A percentile compares a stretch with the other conserved stretches of the same genome.
phyloP scores from a whole-genome alignment of 2,797 vertebrate species.

The Knipowitschia caucasica region DNA sequence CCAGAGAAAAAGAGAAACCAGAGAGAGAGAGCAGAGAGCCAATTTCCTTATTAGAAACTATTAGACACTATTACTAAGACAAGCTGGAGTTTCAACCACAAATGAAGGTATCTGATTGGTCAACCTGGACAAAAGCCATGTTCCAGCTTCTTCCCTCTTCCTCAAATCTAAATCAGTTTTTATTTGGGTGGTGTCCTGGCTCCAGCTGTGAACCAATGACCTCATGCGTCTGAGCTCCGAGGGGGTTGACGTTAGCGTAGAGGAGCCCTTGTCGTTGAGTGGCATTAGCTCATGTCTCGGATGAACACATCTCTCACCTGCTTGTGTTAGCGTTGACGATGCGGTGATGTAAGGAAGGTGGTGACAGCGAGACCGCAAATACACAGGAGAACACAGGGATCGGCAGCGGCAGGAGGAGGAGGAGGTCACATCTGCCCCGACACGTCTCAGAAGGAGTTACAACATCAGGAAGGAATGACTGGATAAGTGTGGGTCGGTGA shows the following conservation, averaged over 20 bases:
- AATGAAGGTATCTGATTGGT: too few species aligned
- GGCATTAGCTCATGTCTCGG: neutral
- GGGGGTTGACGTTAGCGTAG: neutral
- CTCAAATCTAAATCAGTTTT: too few species aligned
- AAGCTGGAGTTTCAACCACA: too few species aligned
- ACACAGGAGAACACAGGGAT: neutral
- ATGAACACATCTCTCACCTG: constrained; percentile 1
- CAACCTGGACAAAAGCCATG: too few species aligned
- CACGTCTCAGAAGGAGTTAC: neutral
- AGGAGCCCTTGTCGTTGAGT: neutral
- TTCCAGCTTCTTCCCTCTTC: too few species aligned
- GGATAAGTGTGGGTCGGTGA: neutral
- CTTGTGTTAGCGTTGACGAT: neutral
- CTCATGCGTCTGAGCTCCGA: too few species aligned
- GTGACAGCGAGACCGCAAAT: neutral
- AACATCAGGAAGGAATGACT: neutral
- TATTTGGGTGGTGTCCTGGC: too few species aligned
- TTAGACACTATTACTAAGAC: too few species aligned
- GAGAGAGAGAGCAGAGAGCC: too few species aligned
- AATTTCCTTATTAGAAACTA: too few species aligned
- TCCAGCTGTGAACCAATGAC: neutral
- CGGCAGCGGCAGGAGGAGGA: neutral
- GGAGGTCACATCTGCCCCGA: neutral
- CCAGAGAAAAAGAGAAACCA: too few species aligned
- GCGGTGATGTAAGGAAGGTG: constrained; percentile 2